These are phyloP conservation scores for Hycleus cichorii DNA, from an alignment of 1,140 invertebrate species.

Conservation along the genomic window DNA sequence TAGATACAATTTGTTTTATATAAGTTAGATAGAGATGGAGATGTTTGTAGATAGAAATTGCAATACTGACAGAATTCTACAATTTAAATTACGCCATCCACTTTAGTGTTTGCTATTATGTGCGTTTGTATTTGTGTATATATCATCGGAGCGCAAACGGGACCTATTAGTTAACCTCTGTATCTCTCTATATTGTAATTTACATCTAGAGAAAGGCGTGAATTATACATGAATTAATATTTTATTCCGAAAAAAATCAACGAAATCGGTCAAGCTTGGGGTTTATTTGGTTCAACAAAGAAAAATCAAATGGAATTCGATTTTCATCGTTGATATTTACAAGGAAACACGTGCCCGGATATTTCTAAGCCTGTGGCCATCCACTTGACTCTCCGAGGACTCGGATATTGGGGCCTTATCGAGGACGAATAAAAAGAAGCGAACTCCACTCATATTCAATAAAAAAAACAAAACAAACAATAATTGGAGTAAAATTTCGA, in stretches of 20 bases:
- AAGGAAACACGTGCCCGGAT: neutral
- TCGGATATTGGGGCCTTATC: neutral
- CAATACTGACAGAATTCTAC: neutral
- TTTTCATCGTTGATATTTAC: neutral
- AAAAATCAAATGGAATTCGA: neutral
- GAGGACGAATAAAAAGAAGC: too few relatives aligned
- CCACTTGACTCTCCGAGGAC: neutral
- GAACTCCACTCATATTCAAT: neutral
- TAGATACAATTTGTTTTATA: too few relatives aligned
- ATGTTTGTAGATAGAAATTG: slow-evolving; percentile 10
- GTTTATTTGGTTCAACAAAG: too few relatives aligned
- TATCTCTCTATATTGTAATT: too few relatives aligned
- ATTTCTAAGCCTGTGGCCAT: neutral
- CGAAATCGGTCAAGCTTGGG: too few relatives aligned
- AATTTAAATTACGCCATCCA: slow-evolving; percentile 13
- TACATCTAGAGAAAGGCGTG: neutral
- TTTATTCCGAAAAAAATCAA: too few relatives aligned
- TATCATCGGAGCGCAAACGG: slow-evolving; percentile 13
- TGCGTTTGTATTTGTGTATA: neutral
- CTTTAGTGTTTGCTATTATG: neutral
- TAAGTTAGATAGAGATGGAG: too few relatives aligned
- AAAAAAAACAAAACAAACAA: too few relatives aligned
- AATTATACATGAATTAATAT: neutral
- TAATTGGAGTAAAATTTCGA: too few relatives aligned
- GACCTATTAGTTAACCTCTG: slow-evolving; percentile 15